Percentiles rank a stretch among this genome's conserved stretches.
phyloP scores from a whole-genome alignment of 1,140 invertebrate species.

The Dendroctonus ponderosae region DNA sequence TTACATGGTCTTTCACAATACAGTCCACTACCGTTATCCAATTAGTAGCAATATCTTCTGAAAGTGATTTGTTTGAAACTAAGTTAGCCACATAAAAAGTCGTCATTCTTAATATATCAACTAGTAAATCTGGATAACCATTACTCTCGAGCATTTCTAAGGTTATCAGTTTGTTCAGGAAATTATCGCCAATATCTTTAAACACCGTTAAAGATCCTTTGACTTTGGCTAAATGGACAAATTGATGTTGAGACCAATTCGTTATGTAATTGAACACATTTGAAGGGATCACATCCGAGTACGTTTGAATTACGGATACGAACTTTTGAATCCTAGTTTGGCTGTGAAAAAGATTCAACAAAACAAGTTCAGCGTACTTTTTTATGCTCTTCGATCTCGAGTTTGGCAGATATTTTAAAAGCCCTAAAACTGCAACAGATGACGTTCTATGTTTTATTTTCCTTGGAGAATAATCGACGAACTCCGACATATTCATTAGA shows the following conservation, averaged over 20 bases:
- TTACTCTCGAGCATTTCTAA: constrained; percentile 11
- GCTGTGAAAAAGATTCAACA: constrained; percentile 43
- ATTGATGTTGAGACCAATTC: constrained; percentile 9
- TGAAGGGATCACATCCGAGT: neutral
- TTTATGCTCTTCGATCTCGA: constrained; percentile 33
- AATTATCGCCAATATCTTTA: constrained; percentile 28
- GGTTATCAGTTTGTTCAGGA: constrained; percentile 23
- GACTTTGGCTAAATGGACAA: constrained; percentile 19
- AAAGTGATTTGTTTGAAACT: neutral
- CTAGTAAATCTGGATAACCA: constrained; percentile 32
- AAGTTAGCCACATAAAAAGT: constrained; percentile 41
- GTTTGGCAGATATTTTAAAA: constrained; percentile 35
- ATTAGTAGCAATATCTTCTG: constrained; percentile 12
- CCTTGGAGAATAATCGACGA: neutral
- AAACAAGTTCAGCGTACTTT: constrained; percentile 39
- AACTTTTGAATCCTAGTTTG: constrained; percentile 34
- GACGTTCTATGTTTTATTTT: constrained; percentile 29
- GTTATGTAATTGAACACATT: constrained; percentile 20
- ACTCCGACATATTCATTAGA: constrained; percentile 26
- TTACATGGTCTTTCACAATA: neutral
- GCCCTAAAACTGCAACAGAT: constrained; percentile 38
- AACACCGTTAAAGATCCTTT: constrained; percentile 35
- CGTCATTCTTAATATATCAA: constrained; percentile 38
- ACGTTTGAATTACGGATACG: constrained; percentile 14
- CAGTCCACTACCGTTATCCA: constrained; percentile 8